Base-by-base conservation (phyloP, 2,797 vertebrate species). In the Luscinia luscinia region DNA sequence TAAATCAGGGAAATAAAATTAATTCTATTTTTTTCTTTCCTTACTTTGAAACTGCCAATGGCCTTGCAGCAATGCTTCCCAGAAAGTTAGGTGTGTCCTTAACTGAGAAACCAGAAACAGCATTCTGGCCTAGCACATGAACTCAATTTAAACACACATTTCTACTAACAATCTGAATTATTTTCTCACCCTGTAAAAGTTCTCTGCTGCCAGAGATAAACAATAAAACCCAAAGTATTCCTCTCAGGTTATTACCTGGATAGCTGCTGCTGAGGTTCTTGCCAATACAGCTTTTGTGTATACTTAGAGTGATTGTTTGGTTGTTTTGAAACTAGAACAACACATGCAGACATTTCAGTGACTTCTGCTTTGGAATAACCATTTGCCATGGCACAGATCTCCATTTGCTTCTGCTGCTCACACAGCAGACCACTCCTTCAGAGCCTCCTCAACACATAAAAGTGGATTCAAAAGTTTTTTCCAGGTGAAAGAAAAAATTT, bases 1-100 rank as follows among this genome's bases (percentile, higher is more conserved):
- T 86, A 81, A 84, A 89, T 63, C 30, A 69, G 51, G 27, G 72
- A 90, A 88, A 88, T 67, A 67, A 94, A 86, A 62, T 43, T 13
- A 3, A 34, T 82, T 70, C 67, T 54, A 32, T 66, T 7, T 68
- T 69, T 87, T 62, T 28, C 15, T 49, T 87, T 61, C 74, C n/a
- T 59, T 74, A 59, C 48, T 77, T 89, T 81, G 64, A 54, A 85
- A 52, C 30, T 85, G 66, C 36, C 66, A 64, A 19, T 11, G 41
- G 61, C 27, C 40, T 92, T 72, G 68, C 24, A 83, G 63, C n/a
- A 89, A 27, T 3, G 11, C 52, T 92, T 82, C 78, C 40, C 67
- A 77, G 67, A 89, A 89, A 72, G 30, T 17, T 68, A 51, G 66
- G 28, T 55, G 43, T 24, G 55, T 45, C 62, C 46, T 80, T 43